phyloP scores from a whole-genome alignment of 2,888 invertebrate species.

The Lasioglossum malachurum region DNA sequence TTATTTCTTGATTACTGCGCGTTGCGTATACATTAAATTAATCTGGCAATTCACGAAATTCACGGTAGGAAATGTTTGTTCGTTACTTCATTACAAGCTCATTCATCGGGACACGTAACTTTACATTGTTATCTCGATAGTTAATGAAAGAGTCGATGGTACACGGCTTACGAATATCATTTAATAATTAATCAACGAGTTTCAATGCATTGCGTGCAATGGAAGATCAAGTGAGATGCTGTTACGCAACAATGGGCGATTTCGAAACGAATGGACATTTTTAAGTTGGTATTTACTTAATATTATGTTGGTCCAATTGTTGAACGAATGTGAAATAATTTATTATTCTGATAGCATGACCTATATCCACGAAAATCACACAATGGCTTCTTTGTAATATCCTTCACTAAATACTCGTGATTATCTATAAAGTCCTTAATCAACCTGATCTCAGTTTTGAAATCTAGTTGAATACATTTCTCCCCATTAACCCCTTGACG shows the following conservation, averaged over 20 bases:
- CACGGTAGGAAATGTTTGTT: conserved; percentile 18
- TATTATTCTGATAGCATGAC: too few species aligned
- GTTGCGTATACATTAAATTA: conserved; percentile 21
- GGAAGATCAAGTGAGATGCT: neutral
- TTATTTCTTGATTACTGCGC: conserved; percentile 30
- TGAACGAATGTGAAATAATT: neutral
- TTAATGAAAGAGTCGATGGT: conserved; percentile 29
- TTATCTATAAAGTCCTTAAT: too few species aligned
- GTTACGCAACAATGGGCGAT: neutral
- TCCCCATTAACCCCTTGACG: neutral
- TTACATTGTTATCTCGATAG: conserved; percentile 22
- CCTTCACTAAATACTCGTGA: too few species aligned
- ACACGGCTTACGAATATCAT: conserved; percentile 9
- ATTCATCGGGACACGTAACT: conserved; percentile 21
- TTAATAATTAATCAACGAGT: conserved; percentile 1
- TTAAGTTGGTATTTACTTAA: neutral
- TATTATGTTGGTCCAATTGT: neutral
- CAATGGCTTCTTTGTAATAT: too few species aligned
- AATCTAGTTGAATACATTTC: neutral
- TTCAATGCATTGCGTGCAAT: neutral
- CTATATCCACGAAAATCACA: too few species aligned
- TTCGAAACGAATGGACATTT: neutral
- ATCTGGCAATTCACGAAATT: conserved; percentile 23
- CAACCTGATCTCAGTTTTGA: too few species aligned
- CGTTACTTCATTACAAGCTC: conserved; percentile 4